These are phyloP conservation scores for Anastrepha obliqua DNA, from an alignment of 1,140 invertebrate genomes.

Conservation along the genomic window DNA sequence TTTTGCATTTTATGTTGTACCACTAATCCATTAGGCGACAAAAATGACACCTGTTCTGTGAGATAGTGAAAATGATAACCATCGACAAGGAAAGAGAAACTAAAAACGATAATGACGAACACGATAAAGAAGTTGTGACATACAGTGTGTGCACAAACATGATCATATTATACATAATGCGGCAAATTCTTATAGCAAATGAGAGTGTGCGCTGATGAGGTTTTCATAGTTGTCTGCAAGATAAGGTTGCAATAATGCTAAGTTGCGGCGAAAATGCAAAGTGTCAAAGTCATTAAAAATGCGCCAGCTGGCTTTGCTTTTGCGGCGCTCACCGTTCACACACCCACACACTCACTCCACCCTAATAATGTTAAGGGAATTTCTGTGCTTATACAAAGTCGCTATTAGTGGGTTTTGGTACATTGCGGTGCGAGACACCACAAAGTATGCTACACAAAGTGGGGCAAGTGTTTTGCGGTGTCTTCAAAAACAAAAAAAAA, in stretches of 20 bases:
- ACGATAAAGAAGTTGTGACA: background rate
- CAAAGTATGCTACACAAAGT: background rate
- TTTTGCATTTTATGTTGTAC: background rate
- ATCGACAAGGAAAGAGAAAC: background rate
- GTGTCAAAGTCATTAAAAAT: constrained; percentile 12
- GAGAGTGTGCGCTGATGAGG: background rate
- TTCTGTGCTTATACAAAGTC: too few relatives aligned
- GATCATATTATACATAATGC: background rate
- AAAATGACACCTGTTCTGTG: background rate
- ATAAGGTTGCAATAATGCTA: background rate
- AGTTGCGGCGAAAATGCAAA: background rate
- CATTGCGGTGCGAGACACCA: too few relatives aligned
- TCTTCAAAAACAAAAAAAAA: background rate
- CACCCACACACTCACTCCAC: background rate
- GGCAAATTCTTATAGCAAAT: too few relatives aligned
- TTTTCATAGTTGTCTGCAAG: background rate
- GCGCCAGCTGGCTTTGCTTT: background rate
- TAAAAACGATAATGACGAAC: background rate
- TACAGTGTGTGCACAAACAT: background rate
- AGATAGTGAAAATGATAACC: background rate
- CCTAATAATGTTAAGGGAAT: too few relatives aligned
- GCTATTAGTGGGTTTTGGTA: background rate
- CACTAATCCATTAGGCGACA: constrained; percentile 9
- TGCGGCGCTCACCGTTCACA: background rate
- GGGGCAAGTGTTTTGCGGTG: background rate